Conservation (phyloP, 2,888 invertebrate genomes). For the Andrena marginata region DNA sequence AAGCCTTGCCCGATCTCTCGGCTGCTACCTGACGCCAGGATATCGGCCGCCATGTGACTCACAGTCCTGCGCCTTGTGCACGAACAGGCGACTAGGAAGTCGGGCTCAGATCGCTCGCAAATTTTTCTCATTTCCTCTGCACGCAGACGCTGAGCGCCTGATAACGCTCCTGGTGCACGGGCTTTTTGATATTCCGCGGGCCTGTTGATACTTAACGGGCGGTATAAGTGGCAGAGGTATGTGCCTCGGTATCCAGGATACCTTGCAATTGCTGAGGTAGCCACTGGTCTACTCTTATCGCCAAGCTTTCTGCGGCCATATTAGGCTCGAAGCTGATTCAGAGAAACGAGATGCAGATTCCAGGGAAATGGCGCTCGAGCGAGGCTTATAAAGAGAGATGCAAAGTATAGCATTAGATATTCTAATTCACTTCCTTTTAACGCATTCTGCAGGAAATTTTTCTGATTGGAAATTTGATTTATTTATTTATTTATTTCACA, state of each 20-base stretch:
- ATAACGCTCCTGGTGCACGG: constrained; percentile 16
- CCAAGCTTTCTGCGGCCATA: not conserved
- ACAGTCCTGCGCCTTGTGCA: constrained; percentile 12
- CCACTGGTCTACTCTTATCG: constrained; percentile 1
- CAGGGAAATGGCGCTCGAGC: not conserved
- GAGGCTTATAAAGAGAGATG: not conserved
- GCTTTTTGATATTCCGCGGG: constrained; percentile 24
- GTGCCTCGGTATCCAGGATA: not conserved
- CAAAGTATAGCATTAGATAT: too few relatives aligned
- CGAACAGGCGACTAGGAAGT: constrained; percentile 39
- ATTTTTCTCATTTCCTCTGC: constrained; percentile 19
- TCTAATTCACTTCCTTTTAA: too few relatives aligned
- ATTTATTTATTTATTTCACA: too few relatives aligned
- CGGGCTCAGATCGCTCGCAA: constrained; percentile 11
- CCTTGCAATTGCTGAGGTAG: not conserved
- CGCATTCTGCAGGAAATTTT: too few relatives aligned
- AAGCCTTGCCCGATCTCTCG: constrained; percentile 30
- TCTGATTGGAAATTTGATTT: too few relatives aligned
- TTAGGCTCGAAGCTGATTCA: constrained; percentile 7
- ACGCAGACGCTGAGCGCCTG: constrained; percentile 11
- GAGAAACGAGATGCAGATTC: not conserved
- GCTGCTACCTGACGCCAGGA: constrained; percentile 12
- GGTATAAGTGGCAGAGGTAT: constrained; percentile 14
- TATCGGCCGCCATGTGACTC: constrained; percentile 32
- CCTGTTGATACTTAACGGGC: constrained; percentile 26